These are phyloP conservation scores for Scaptomyza hsui DNA, from an alignment of 1,140 invertebrate species.

Conservation along the genomic window DNA sequence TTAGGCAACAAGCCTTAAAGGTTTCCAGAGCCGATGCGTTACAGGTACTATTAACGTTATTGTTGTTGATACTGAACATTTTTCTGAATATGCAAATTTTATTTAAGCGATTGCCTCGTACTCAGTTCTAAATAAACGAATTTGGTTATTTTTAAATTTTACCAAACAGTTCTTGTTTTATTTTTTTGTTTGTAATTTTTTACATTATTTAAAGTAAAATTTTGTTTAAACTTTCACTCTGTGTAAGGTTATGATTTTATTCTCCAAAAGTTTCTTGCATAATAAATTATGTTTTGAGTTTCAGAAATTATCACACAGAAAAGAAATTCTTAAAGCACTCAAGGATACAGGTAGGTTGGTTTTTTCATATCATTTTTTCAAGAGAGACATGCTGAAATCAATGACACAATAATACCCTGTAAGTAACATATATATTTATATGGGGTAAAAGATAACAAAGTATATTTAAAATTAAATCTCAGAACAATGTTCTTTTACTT, in stretches of 20 bases:
- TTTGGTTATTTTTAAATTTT: constrained; percentile 48
- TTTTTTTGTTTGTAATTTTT: constrained; percentile 25
- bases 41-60: constrained; percentile 1
- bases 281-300: not conserved
- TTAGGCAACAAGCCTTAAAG: constrained; percentile 31
- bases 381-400: no score
- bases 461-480: no score
- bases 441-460: no score
- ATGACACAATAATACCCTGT: no score
- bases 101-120: constrained; percentile 42
- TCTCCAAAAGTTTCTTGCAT: not conserved
- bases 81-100: constrained; percentile 64
- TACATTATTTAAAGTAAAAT: constrained; percentile 3
- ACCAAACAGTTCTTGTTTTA: not conserved
- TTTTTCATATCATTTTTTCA: not conserved
- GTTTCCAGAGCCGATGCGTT: constrained; percentile 22
- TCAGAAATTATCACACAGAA: not conserved
- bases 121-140: constrained; percentile 17
- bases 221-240: not conserved
- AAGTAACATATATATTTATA: no score
- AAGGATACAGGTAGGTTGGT: not conserved
- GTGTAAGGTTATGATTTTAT: not conserved
- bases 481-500: no score
- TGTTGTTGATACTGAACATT: constrained; percentile 31
- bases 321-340: not conserved